Base-by-base conservation (phyloP, 1,140 invertebrate genomes). In the Eriocheir sinensis region DNA sequence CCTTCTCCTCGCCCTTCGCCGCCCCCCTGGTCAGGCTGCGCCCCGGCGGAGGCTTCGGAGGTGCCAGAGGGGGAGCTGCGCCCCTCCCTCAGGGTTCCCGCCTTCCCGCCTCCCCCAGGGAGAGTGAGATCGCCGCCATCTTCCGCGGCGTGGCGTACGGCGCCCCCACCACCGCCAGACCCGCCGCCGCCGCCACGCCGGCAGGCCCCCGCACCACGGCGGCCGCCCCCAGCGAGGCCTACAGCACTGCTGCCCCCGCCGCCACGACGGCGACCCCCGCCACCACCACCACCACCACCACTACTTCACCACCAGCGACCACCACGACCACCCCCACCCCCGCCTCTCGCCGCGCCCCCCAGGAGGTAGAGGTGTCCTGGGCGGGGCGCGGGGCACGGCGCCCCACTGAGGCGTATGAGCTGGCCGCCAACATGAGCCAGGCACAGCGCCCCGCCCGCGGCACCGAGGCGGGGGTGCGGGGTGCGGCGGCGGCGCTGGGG, bases 101-200 rank as follows among this genome's bases (percentile, higher is more conserved):
- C 30, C 89, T 80, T 9, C 72, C 89, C 30, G 40, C 94, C 32
- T 81, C 89, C 36, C 60, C 90, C 30, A 91, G 89, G 15, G 94
- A 95, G 40, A 89, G 88, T 32, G 94, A 95, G 60, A 95, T 95
- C 34, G 94, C 94, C 0, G 94, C 94, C 40, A 89, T 95, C 83
- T 95, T 95, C 40, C 72, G 94, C 30, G 94, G 94, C 60, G 94
- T 95, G n/a, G 94, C 94, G 12, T 95, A 95, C 72, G 94, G 94
- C 32, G 94, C 90, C 72, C 91, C 94, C 9, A 95, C 93, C 15
- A 27, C 83, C 30, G 89, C 17, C 30, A 72, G 72, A 4, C 36
- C 36, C 89, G 0, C 83, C 48, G 36, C 32, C 53, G 17, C 36
- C 34, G 3, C 86, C 27, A 48, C 88, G 27, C 32, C 38, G 9